Evolutionary conservation across 1,140 invertebrate species (phyloP), one percentile per base, ranked within the genome.

Genomic region (Drosophila azteca): DNA sequence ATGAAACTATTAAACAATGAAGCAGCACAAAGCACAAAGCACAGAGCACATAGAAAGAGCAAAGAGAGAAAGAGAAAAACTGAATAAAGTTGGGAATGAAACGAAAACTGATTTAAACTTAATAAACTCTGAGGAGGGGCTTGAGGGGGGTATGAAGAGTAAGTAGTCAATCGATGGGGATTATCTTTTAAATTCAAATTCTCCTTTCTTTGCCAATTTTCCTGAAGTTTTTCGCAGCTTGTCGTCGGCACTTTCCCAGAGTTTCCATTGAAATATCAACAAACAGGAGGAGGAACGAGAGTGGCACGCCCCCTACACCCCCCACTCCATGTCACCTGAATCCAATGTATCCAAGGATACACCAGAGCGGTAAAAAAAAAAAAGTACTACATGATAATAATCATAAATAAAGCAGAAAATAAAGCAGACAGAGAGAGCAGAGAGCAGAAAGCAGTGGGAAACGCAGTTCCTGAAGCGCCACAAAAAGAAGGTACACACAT

Each of bases 1-100:
- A 50, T 55, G 39, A 50, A 59, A 62, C 72, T 81, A 81, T 81
- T 76, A 73, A 79, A 57, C 62, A 60, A 84, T 73, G 41, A 60
- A 39, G 15, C 26, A 48, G 53, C 44, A 39, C 54, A 61, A 15
- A 26, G 17, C 7, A 49, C 5, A 44, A 26, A 5, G 53, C 44
- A 39, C 54, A 61, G 13, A 26, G 17, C 7, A 49, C 5, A 44
- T 26, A 5, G 9, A 1, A 6, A 11, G 6, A 9, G 0, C 5
- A n/a, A 7, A 1, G 4, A 11, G 6, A 9, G 0, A 8, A n/a
- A 7, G 17, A 2, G 7, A 13, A 39, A 11, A 50, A 29, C 35
- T 13, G 13, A 3, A 13, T 13, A 11, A 39, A 13, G 8, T 13
- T 13, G 35, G 3, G 35, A 11, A 39, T 13, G 11, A 11, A 11